Percentiles rank a stretch among this genome's conserved stretches.
Conservation (phyloP, 2,888 invertebrate genomes). For the Myopa tessellatipennis region DNA sequence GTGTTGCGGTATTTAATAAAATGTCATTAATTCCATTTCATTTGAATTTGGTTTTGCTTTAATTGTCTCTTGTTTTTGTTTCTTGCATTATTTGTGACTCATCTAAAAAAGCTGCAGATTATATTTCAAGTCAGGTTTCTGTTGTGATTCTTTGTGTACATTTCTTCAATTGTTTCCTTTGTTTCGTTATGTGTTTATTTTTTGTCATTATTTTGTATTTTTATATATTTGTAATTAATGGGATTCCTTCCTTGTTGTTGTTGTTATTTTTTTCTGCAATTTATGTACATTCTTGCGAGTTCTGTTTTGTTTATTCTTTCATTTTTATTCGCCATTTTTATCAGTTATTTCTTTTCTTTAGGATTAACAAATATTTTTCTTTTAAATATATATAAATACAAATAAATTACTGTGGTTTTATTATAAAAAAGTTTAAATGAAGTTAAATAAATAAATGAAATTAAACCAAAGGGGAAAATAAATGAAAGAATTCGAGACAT, state of each 20-base stretch:
- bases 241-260: neutral
- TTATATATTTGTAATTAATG: neutral
- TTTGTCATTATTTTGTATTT: neutral
- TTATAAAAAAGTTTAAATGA: too few relatives aligned
- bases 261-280: neutral
- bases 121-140: neutral
- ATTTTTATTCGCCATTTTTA: neutral
- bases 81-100: neutral
- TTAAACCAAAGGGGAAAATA: too few relatives aligned
- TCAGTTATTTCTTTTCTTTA: too few relatives aligned
- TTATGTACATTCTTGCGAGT: neutral
- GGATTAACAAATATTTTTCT: too few relatives aligned
- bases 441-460: too few relatives aligned
- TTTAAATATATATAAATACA: too few relatives aligned
- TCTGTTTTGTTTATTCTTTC: neutral
- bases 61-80: neutral
- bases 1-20: neutral
- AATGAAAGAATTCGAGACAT: too few relatives aligned
- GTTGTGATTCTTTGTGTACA: neutral
- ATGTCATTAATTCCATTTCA: neutral
- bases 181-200: conserved; percentile 15
- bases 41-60: neutral
- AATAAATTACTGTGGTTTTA: too few relatives aligned
- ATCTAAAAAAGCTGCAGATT: neutral
- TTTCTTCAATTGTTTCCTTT: neutral